Conservation (phyloP, 2,797 vertebrate genomes). For the Chromobotia macracanthus region DNA sequence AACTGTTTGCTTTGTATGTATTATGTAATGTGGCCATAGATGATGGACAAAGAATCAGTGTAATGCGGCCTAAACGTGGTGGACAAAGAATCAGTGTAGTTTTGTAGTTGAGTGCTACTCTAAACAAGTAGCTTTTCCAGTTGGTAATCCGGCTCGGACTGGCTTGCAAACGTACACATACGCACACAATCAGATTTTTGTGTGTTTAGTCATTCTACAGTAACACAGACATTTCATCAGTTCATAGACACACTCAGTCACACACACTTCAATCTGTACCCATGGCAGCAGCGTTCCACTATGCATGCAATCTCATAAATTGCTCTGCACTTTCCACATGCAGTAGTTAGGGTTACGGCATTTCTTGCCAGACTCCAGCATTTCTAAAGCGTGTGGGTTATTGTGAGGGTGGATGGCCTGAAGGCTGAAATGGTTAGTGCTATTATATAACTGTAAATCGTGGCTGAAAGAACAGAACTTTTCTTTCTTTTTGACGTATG, state of each 20-base stretch:
- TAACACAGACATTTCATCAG: slow-evolving; percentile 29
- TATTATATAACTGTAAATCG: slow-evolving; percentile 33
- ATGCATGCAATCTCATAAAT: slow-evolving; percentile 11
- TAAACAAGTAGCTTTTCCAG: slow-evolving; percentile 16
- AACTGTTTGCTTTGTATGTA: neutral
- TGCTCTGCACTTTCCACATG: slow-evolving; percentile 7
- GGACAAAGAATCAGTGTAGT: neutral
- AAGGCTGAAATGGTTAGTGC: slow-evolving; percentile 30
- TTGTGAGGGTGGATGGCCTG: slow-evolving; percentile 28
- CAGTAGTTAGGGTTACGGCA: slow-evolving; percentile 12
- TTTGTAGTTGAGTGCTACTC: slow-evolving; percentile 7
- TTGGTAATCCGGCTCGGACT: slow-evolving; percentile 15
- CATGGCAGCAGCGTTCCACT: neutral
- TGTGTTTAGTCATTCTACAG: slow-evolving; percentile 31
- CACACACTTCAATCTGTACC: slow-evolving; percentile 19
- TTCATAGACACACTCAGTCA: neutral
- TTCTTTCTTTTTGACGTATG: too few species aligned
- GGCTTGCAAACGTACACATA: neutral
- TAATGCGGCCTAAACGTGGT: neutral
- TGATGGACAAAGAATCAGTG: too few species aligned
- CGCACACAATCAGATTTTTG: slow-evolving; percentile 13
- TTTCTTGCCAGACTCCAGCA: slow-evolving; percentile 29
- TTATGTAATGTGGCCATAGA: neutral
- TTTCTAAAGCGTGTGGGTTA: slow-evolving; percentile 13
- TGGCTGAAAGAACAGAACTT: neutral